Evolutionary conservation across 1,140 invertebrate species (phyloP).

Genomic region (Drosophila cardini): DNA sequence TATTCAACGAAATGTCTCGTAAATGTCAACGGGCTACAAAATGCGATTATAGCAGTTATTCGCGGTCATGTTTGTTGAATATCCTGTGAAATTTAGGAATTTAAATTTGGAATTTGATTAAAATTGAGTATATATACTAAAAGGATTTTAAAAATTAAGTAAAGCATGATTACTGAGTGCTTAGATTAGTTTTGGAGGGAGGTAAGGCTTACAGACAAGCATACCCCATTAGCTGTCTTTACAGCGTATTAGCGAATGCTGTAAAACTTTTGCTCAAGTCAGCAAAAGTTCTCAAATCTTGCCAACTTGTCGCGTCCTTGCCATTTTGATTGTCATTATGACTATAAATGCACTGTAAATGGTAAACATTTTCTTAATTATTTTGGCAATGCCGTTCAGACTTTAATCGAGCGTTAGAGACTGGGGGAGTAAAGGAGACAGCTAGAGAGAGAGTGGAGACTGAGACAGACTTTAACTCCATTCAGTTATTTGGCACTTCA

Average conservation of each 20-base stretch:
- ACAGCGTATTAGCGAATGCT: constrained; percentile 1
- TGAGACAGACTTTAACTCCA: neutral
- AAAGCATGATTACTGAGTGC: too few relatives aligned
- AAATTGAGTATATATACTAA: too few relatives aligned
- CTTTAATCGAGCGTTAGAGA: neutral
- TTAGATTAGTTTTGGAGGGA: too few relatives aligned
- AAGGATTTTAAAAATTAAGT: too few relatives aligned
- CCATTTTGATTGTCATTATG: constrained; percentile 46
- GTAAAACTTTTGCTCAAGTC: constrained; percentile 32
- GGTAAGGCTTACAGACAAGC: too few relatives aligned
- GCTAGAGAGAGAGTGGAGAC: neutral
- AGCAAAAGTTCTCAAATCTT: constrained; percentile 41
- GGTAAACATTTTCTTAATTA: constrained; percentile 79
- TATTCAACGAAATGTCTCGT: constrained; percentile 57
- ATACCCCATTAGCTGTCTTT: neutral
- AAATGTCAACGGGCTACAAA: constrained; percentile 50
- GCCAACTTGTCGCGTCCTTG: constrained; percentile 12
- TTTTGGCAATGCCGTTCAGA: constrained; percentile 47
- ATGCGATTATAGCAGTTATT: constrained; percentile 2
- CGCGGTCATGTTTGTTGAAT: neutral
- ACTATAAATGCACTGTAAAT: constrained; percentile 37
- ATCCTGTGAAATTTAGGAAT: constrained; percentile 5
- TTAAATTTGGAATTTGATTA: neutral
- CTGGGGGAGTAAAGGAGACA: neutral
- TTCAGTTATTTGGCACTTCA: constrained; percentile 23